phyloP scores from a whole-genome alignment of 2,888 invertebrate species.

The Nymphalis polychloros region DNA sequence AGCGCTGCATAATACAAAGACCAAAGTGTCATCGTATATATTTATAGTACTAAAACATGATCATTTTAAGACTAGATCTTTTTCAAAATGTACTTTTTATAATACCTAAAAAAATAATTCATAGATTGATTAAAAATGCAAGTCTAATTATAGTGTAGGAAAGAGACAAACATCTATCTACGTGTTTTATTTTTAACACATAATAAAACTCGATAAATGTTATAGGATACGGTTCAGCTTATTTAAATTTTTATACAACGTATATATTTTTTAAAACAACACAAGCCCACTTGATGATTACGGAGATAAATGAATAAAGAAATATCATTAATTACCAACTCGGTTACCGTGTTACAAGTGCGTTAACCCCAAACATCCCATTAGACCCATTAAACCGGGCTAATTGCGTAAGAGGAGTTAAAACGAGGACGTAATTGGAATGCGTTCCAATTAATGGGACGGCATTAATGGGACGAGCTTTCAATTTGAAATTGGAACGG shows the following conservation, averaged over 20 bases:
- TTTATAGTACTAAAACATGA: too few species aligned
- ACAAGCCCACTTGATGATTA: background rate
- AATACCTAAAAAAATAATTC: too few species aligned
- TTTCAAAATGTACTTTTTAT: too few species aligned
- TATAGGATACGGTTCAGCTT: background rate
- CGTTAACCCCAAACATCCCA: conserved; percentile 34
- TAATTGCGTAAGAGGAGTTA: conserved; percentile 74
- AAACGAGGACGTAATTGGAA: conserved; percentile 78
- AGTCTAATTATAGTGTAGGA: too few species aligned
- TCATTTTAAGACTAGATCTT: too few species aligned
- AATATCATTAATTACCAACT: conserved; percentile 15
- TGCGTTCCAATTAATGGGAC: conserved; percentile 77
- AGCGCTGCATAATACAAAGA: too few species aligned
- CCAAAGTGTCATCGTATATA: too few species aligned
- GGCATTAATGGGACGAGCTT: conserved; percentile 46
- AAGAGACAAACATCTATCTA: too few species aligned
- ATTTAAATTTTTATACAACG: background rate
- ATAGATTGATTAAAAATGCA: too few species aligned
- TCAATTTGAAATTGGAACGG: conserved; percentile 72
- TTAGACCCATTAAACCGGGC: conserved; percentile 33
- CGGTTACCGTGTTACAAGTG: conserved; percentile 30
- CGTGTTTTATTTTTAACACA: too few species aligned
- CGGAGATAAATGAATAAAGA: conserved; percentile 1
- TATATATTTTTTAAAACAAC: background rate
- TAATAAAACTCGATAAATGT: too few species aligned